Conservation (phyloP, 2,797 vertebrate species). For the Eremophila alpestris region DNA sequence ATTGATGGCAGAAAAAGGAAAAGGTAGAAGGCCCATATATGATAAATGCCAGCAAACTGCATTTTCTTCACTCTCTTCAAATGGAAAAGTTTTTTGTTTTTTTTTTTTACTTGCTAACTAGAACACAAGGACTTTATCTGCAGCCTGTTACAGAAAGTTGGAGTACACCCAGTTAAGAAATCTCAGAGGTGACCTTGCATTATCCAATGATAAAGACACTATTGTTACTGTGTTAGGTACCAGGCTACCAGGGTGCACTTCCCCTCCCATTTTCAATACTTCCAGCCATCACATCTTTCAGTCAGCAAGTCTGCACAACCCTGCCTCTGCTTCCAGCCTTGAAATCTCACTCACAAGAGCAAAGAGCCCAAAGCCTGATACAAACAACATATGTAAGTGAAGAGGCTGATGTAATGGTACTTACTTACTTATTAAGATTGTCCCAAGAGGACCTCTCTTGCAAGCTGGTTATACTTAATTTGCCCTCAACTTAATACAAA, state of each 20-base stretch:
- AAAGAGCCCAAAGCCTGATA: neutral
- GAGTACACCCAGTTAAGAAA: neutral
- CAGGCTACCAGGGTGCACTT: neutral
- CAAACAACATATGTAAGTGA: accelerated
- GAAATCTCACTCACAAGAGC: neutral
- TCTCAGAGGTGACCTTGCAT: neutral
- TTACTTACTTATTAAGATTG: neutral
- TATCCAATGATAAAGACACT: neutral
- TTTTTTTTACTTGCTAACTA: neutral
- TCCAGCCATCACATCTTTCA: neutral
- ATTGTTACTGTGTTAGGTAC: accelerated
- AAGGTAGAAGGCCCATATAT: neutral
- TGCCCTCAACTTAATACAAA: neutral
- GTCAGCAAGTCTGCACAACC: neutral
- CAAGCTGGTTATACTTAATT: neutral
- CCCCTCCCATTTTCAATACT: neutral
- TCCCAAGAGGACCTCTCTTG: neutral
- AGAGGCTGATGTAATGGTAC: neutral
- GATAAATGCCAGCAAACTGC: neutral
- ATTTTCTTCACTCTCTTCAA: neutral
- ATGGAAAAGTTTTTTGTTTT: neutral
- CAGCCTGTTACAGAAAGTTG: neutral
- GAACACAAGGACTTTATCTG: neutral
- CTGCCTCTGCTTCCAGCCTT: neutral
- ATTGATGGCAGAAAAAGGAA: neutral